These are phyloP conservation scores for Heptranchias perlo DNA, from an alignment of 2,113 vertebrate genomes.

Conservation along the genomic window DNA sequence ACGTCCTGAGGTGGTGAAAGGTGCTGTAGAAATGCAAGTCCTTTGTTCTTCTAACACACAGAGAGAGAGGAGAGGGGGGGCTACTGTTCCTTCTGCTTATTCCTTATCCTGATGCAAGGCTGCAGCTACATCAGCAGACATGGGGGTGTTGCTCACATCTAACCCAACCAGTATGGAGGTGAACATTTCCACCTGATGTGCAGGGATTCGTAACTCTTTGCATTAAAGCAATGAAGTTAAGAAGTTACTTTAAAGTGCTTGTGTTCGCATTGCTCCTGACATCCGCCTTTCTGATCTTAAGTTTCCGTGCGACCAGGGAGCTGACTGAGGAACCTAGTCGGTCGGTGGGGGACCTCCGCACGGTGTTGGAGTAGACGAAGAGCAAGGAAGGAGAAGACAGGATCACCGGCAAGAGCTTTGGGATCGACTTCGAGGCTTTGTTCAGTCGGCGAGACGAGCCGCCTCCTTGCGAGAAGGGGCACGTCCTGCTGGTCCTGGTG, in stretches of 20 bases:
- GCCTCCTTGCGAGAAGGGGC: background rate
- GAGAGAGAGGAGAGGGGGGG: background rate
- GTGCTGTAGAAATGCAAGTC: too few relatives aligned
- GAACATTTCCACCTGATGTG: background rate
- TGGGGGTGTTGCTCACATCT: background rate
- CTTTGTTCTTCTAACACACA: too few relatives aligned
- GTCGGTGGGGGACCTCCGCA: background rate
- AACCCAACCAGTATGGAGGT: background rate
- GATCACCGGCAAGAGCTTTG: background rate
- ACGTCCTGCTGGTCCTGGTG: conserved; percentile 40
- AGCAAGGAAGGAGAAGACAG: background rate
- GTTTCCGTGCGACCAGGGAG: background rate
- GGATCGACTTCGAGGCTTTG: conserved; percentile 39
- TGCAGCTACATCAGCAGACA: background rate
- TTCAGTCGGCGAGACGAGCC: background rate
- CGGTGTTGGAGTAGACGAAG: background rate
- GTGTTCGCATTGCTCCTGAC: background rate
- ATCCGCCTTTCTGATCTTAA: background rate
- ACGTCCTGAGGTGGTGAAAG: background rate
- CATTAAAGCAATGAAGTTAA: background rate
- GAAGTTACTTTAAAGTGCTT: background rate
- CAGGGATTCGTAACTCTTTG: background rate
- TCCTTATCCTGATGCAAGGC: background rate
- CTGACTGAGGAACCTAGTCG: background rate
- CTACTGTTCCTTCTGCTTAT: background rate